These are phyloP conservation scores for Polypterus senegalus DNA, from an alignment of 2,113 vertebrate genomes.

Conservation along the genomic window DNA sequence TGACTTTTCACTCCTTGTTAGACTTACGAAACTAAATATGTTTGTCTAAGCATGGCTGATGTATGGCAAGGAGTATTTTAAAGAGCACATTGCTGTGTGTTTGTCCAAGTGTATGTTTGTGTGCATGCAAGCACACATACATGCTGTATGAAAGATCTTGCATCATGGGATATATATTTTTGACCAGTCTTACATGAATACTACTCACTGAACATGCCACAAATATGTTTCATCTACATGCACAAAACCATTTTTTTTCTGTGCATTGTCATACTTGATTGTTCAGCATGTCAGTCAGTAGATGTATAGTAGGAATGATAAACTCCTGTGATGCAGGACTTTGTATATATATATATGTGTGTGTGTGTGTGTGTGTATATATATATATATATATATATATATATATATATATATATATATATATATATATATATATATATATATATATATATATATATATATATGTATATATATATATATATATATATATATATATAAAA, in stretches of 20 bases:
- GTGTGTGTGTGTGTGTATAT: too few relatives aligned
- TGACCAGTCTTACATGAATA: not conserved
- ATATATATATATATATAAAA: constrained; percentile 4
- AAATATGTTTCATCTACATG: too few relatives aligned
- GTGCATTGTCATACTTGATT: too few relatives aligned
- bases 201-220: not conserved
- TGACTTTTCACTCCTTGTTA: constrained; percentile 49
- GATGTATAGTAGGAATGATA: constrained; percentile 13
- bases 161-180: not conserved
- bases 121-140: not conserved
- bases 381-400: too few relatives aligned
- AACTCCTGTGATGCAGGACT: constrained; percentile 15
- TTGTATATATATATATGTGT: constrained; percentile 17
- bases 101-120: not conserved
- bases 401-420: too few relatives aligned
- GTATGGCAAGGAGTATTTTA: constrained; percentile 43
- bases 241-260: too few relatives aligned
- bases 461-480: too few relatives aligned
- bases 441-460: too few relatives aligned
- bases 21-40: constrained; percentile 41
- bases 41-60: constrained; percentile 44
- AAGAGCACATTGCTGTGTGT: constrained; percentile 43
- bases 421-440: too few relatives aligned
- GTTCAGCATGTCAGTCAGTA: too few relatives aligned
- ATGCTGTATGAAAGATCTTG: not conserved